Conservation (phyloP, 2,797 vertebrate species). For the Tarsius wallacei region DNA sequence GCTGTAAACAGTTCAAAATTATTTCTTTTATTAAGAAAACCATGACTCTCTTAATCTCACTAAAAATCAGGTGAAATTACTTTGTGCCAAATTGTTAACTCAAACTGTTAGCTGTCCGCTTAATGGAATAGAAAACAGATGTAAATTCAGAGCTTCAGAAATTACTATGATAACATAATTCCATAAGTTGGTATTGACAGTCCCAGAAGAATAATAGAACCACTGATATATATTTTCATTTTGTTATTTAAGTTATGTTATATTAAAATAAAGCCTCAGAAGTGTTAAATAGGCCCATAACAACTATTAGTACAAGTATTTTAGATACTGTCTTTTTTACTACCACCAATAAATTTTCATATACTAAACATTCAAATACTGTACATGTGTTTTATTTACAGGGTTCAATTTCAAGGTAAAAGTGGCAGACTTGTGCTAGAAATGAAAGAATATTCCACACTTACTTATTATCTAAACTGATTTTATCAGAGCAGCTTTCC, state of each 20-base stretch:
- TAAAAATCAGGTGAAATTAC: slow-evolving; percentile 35
- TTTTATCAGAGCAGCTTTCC: slow-evolving; percentile 57
- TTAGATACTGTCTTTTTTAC: slow-evolving; percentile 10
- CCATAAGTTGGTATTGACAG: background rate
- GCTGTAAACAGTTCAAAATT: background rate
- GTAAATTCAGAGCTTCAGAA: slow-evolving; percentile 40
- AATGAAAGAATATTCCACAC: slow-evolving; percentile 49
- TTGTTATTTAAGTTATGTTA: slow-evolving; percentile 56
- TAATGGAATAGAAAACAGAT: slow-evolving; percentile 35
- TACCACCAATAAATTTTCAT: background rate
- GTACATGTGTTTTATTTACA: slow-evolving; percentile 2
- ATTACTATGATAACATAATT: slow-evolving; percentile 39
- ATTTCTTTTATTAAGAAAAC: slow-evolving; percentile 37
- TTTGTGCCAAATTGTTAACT: slow-evolving; percentile 31
- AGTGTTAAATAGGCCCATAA: background rate
- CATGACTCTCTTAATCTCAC: background rate
- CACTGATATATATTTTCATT: background rate
- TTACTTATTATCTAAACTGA: slow-evolving; percentile 40
- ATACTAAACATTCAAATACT: slow-evolving; percentile 22
- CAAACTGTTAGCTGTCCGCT: slow-evolving; percentile 36
- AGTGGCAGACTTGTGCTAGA: slow-evolving; percentile 25
- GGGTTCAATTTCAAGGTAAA: background rate
- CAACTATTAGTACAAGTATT: slow-evolving; percentile 13
- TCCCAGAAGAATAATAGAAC: slow-evolving; percentile 40
- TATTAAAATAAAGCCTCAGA: slow-evolving; percentile 30